These are phyloP conservation scores for Venusia cambrica DNA, from an alignment of 2,888 invertebrate genomes.

Conservation along the genomic window DNA sequence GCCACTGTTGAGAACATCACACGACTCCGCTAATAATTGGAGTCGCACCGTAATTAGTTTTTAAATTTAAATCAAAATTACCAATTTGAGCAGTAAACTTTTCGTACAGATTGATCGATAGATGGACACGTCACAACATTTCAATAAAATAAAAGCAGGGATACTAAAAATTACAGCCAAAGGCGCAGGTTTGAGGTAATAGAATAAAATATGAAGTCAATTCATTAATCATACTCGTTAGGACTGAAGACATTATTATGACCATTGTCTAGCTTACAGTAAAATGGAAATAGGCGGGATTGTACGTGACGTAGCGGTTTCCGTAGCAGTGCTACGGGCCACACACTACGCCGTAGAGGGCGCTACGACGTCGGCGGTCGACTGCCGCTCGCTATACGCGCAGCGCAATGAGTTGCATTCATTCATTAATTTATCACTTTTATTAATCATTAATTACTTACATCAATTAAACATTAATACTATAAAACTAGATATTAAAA, in stretches of 20 bases:
- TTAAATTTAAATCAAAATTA: conserved; percentile 71
- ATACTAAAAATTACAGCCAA: conserved; percentile 72
- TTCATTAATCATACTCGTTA: conserved; percentile 80
- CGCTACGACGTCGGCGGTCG: conserved; percentile 25
- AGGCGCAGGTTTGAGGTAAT: conserved; percentile 78
- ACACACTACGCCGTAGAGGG: conserved; percentile 22
- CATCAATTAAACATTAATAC: conserved; percentile 81
- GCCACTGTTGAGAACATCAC: conserved; percentile 69
- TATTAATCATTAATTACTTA: conserved; percentile 77
- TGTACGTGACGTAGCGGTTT: conserved; percentile 37
- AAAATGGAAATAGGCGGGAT: conserved; percentile 42
- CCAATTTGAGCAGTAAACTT: conserved; percentile 55
- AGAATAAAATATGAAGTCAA: conserved; percentile 79
- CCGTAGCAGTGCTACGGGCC: conserved; percentile 35
- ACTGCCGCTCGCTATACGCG: conserved; percentile 61
- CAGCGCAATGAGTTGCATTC: conserved; percentile 73
- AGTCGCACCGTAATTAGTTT: conserved; percentile 74
- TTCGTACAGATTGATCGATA: conserved; percentile 58
- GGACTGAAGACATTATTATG: conserved; percentile 65
- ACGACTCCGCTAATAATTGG: conserved; percentile 60
- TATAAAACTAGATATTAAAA: conserved; percentile 79
- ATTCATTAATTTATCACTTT: conserved; percentile 77
- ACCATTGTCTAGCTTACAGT: conserved; percentile 67
- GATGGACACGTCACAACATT: conserved; percentile 67
- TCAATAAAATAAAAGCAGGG: conserved; percentile 77